These are phyloP conservation scores for Protophormia terraenovae DNA, from an alignment of 2,888 invertebrate species.

Conservation along the genomic window DNA sequence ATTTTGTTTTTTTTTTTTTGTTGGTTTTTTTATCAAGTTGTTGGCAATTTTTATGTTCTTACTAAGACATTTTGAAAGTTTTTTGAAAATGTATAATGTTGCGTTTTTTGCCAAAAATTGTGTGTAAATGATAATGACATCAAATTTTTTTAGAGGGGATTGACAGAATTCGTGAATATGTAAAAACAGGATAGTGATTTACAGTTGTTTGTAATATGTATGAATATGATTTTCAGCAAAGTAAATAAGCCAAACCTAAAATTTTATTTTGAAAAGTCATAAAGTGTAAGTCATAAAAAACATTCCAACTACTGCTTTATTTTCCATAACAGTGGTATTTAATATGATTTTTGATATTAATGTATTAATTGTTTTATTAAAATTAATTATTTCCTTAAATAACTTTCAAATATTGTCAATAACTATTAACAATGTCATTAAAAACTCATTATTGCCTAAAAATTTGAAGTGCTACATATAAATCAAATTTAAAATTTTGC, in stretches of 20 bases:
- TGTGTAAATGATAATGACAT: not conserved
- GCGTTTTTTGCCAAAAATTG: not conserved
- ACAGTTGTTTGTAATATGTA: not conserved
- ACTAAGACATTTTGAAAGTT: slow-evolving; percentile 23
- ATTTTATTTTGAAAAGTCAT: too few relatives aligned
- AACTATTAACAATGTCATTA: not conserved
- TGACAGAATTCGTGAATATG: not conserved
- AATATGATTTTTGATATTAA: too few relatives aligned
- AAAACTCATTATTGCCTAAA: not conserved
- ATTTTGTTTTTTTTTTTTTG: not conserved
- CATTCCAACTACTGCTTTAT: too few relatives aligned
- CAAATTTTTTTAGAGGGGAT: not conserved
- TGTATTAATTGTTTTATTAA: too few relatives aligned
- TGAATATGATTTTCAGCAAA: not conserved
- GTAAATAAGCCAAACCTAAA: too few relatives aligned
- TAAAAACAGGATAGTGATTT: not conserved
- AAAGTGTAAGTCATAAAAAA: too few relatives aligned
- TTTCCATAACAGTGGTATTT: too few relatives aligned
- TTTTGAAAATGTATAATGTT: not conserved
- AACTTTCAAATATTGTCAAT: not conserved
- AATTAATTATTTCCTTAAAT: not conserved
- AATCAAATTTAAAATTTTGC: not conserved
- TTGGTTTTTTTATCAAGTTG: slow-evolving; percentile 31
- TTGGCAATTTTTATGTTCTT: slow-evolving; percentile 42
- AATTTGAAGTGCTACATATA: not conserved